These are phyloP conservation scores for Andinoacara biseriatus DNA, from an alignment of 2,113 vertebrate species.

Conservation along the genomic window DNA sequence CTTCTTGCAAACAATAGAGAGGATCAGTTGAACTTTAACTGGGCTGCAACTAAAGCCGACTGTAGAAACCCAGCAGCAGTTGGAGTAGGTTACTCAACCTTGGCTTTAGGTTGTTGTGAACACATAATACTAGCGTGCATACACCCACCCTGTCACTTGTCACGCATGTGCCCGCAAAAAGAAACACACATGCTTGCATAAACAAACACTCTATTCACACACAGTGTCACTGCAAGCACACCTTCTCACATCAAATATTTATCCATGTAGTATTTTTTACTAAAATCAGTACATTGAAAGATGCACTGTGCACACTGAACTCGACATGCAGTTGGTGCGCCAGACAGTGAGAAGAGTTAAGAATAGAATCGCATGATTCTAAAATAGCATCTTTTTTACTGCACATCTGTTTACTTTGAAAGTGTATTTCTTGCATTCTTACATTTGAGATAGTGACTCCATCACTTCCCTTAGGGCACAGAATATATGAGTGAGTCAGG, in stretches of 20 bases:
- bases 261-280: slow-evolving; percentile 35
- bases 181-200: slow-evolving; percentile 32
- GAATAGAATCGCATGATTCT: slow-evolving; percentile 64
- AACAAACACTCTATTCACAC: slow-evolving; percentile 41
- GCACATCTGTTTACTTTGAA: slow-evolving; percentile 77
- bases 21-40: slow-evolving; percentile 43
- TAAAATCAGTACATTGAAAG: slow-evolving; percentile 46
- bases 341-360: slow-evolving; percentile 44
- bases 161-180: slow-evolving; percentile 14
- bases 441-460: slow-evolving; percentile 80
- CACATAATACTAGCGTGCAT: slow-evolving; percentile 23
- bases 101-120: slow-evolving; percentile 45
- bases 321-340: slow-evolving; percentile 45
- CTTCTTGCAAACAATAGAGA: slow-evolving; percentile 36
- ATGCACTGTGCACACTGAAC: slow-evolving; percentile 22
- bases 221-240: slow-evolving; percentile 1
- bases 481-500: slow-evolving; percentile 69
- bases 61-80: slow-evolving; percentile 22
- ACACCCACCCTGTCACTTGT: slow-evolving; percentile 23
- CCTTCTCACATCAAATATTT: slow-evolving; percentile 58
- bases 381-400: slow-evolving; percentile 64
- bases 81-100: slow-evolving; percentile 39
- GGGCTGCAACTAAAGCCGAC: slow-evolving; percentile 28
- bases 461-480: slow-evolving; percentile 66
- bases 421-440: slow-evolving; percentile 75